Evolutionary conservation across 2,888 invertebrate genomes (phyloP).

Genomic region (Caenorhabditis panamensis): DNA sequence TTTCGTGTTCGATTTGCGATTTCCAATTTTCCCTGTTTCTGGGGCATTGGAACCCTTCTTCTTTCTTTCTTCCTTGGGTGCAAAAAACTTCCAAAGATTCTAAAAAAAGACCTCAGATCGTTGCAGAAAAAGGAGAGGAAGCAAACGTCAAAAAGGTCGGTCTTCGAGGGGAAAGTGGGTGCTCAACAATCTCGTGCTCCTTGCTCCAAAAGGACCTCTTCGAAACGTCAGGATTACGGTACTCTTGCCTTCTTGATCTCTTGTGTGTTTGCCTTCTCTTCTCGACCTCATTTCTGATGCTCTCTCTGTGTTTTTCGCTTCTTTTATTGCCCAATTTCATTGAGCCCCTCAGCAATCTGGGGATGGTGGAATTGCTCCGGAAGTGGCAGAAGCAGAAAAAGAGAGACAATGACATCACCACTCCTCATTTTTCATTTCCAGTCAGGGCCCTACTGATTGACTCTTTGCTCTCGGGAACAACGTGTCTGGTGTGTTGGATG

Average conservation of each 20-base stretch:
- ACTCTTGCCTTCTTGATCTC: constrained; percentile 26
- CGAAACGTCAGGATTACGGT: constrained; percentile 35
- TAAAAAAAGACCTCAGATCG: constrained; percentile 7
- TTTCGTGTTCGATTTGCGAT: neutral
- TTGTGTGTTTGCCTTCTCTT: constrained; percentile 33
- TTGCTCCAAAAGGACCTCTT: constrained; percentile 17
- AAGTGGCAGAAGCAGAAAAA: neutral
- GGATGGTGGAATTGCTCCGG: neutral
- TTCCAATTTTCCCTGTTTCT: constrained; percentile 9
- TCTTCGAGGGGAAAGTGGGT: constrained; percentile 12
- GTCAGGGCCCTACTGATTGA: constrained; percentile 3
- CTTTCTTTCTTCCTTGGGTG: neutral
- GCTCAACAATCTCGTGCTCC: constrained; percentile 38
- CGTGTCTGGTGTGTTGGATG: neutral
- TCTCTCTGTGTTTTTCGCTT: neutral
- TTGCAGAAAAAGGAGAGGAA: constrained; percentile 31
- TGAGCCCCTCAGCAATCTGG: neutral
- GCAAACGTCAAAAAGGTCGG: constrained; percentile 36
- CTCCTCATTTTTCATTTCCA: constrained; percentile 32
- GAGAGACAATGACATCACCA: constrained; percentile 41
- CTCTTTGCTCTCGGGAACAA: neutral
- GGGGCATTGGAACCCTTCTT: constrained; percentile 4
- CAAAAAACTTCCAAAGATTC: constrained; percentile 10
- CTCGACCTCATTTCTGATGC: constrained; percentile 20
- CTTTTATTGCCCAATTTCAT: constrained; percentile 48